Base-by-base conservation (phyloP, 2,797 vertebrate genomes). In the Eptatretus atami region DNA sequence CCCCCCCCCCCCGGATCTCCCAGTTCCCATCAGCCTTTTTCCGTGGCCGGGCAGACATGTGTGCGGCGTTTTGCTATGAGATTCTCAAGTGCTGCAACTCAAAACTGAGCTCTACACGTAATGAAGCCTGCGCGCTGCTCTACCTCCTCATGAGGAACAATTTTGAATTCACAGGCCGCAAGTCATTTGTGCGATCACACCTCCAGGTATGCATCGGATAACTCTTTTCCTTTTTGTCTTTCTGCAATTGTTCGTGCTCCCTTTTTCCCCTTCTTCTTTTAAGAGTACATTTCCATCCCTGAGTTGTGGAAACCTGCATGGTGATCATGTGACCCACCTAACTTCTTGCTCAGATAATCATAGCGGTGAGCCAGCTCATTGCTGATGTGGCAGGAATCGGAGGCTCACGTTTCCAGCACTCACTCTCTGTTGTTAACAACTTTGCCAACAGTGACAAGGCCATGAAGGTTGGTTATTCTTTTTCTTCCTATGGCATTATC, bases 121-220 rank as follows among this genome's bases (percentile, higher is more conserved):
- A 75, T 0, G 84, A 94, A n/a, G 83, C 86, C 2, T 92, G 88
- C 1, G 82, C 88, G 65, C 80, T 98, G 12, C 82, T 98, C 31
- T 98, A 98, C 72, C 88, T 94, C 72, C 77, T 98, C 69, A 98
- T 96, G 92, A 82, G 85, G 69, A 93, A 86, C 73, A 98, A 98
- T 76, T 95, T 94, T 2, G 90, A 98, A 72, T 93, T 87, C 75
- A 93, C 83, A 0, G 83, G 82, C 4, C 86, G 87, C 72, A 88
- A 76, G 70, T 94, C 84, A 53, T 98, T 98, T 54, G 87, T 98
- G 52, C 79, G 92, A 64, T 93, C 87, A 1, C 92, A 98, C 72
- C 74, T 98, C 63, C 87, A 98, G 76, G 92, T 86, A 66, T 65
- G 72, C 66, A 13, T 44, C 6, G 31, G 4, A 44, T 44, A 44